Conservation (phyloP, 2,797 vertebrate genomes). For the Gobio occitaniae region DNA sequence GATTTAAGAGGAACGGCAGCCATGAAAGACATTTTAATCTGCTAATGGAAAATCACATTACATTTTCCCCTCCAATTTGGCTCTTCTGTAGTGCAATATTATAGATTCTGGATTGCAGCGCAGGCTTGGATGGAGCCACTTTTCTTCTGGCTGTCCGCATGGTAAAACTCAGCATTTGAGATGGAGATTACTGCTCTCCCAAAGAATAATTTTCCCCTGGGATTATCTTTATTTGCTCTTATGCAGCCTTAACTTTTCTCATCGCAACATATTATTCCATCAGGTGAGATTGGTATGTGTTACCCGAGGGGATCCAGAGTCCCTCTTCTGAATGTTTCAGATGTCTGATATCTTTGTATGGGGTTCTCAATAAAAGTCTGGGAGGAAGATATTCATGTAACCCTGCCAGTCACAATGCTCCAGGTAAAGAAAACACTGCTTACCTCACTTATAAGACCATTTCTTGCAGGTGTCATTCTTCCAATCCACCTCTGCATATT, state of each 20-base stretch:
- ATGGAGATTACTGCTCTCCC: conserved; percentile 61
- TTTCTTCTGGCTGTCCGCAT: conserved; percentile 54
- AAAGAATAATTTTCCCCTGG: conserved; percentile 56
- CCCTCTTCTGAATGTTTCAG: conserved; percentile 28
- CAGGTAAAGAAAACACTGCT: conserved; percentile 15
- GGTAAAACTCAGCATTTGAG: conserved; percentile 57
- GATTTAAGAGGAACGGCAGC: conserved; percentile 63
- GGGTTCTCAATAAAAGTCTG: conserved; percentile 15
- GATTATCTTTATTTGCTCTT: conserved; percentile 64
- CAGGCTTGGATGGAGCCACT: conserved; percentile 43
- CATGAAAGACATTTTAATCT: conserved; percentile 68
- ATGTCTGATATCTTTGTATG: conserved; percentile 36
- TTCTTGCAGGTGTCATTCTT: neutral
- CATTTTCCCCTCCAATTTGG: conserved; percentile 58
- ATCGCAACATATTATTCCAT: conserved; percentile 47
- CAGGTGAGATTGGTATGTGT: conserved; percentile 40
- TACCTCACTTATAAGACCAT: neutral
- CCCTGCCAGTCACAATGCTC: neutral
- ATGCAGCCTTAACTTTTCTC: conserved; percentile 45
- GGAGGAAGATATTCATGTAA: conserved; percentile 2
- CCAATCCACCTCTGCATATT: neutral
- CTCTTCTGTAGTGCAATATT: conserved; percentile 56
- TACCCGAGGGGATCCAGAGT: conserved; percentile 17
- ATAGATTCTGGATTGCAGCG: conserved; percentile 43
- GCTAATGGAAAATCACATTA: conserved; percentile 70